Evolutionary conservation across 2,888 invertebrate species (phyloP).

Genomic region (Teleogryllus oceanicus): DNA sequence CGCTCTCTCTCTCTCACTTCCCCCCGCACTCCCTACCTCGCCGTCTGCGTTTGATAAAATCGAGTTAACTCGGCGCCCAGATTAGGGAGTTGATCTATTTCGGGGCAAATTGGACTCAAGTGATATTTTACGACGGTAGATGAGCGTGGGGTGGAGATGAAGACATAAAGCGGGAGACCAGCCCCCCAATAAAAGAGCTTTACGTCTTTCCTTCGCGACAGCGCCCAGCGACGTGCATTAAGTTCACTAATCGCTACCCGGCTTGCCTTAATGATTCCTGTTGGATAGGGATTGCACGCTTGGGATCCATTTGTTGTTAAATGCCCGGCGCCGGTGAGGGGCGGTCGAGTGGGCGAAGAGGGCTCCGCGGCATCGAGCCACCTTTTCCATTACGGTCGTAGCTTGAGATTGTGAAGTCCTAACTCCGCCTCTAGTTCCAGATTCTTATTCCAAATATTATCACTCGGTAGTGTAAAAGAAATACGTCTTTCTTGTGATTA

Average conservation of each 20-base stretch:
- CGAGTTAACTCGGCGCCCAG: not conserved
- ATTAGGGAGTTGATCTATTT: conserved; percentile 9
- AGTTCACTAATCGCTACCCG: not conserved
- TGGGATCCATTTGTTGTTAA: not conserved
- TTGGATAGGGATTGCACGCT: not conserved
- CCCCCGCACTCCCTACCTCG: not conserved
- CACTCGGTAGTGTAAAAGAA: no score
- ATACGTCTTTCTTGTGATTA: no score
- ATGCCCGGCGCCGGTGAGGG: not conserved
- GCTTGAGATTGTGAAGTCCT: no score
- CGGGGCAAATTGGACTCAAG: conserved; percentile 7
- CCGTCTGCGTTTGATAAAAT: not conserved
- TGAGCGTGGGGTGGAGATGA: not conserved
- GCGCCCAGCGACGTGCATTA: not conserved
- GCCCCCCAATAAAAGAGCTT: conserved; percentile 4
- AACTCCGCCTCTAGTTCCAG: no score
- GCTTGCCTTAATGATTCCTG: conserved; percentile 1
- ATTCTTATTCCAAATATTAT: no score
- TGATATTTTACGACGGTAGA: conserved; percentile 18
- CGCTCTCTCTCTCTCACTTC: not conserved
- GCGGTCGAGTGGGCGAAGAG: not conserved
- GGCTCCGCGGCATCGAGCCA: not conserved
- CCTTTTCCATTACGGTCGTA: no score
- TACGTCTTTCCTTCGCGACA: conserved; percentile 18
- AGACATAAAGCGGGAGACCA: not conserved